Evolutionary conservation across 2,888 invertebrate species (phyloP).

Genomic region (Blastobasis lacticolella): DNA sequence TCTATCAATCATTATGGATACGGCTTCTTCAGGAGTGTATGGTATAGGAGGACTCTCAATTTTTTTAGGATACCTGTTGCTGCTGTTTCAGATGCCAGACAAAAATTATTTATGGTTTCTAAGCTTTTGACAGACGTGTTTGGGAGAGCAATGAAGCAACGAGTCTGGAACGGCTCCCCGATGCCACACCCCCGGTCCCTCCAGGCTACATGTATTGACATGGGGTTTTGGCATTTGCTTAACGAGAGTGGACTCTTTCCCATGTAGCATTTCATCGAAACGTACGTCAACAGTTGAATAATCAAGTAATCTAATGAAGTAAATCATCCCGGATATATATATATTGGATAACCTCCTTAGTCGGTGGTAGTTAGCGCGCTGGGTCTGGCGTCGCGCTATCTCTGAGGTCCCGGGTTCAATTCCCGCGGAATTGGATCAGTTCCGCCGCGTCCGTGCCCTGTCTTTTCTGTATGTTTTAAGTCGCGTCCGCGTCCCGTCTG

Average conservation of each 20-base stretch:
- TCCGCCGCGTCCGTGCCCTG: too few species aligned
- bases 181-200: conserved; percentile 9
- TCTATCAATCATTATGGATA: neutral
- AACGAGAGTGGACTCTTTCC: conserved; percentile 13
- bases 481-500: too few species aligned
- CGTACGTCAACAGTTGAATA: too few species aligned
- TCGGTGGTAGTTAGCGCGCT: too few species aligned
- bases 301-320: too few species aligned
- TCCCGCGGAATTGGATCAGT: too few species aligned
- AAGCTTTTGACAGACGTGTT: neutral
- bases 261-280: neutral
- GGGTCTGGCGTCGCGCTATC: too few species aligned
- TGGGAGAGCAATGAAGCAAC: neutral
- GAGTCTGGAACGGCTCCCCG: conserved; percentile 3
- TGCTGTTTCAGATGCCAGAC: neutral
- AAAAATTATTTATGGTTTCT: neutral
- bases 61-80: neutral
- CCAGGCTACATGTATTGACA: conserved; percentile 3
- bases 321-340: too few species aligned
- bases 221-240: conserved; percentile 11
- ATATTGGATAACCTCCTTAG: too few species aligned
- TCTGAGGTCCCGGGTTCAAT: too few species aligned
- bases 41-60: neutral
- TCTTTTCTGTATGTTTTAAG: too few species aligned
- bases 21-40: neutral